phyloP scores from a whole-genome alignment of 2,888 invertebrate genomes.

The Pachliopta kotzebuea region DNA sequence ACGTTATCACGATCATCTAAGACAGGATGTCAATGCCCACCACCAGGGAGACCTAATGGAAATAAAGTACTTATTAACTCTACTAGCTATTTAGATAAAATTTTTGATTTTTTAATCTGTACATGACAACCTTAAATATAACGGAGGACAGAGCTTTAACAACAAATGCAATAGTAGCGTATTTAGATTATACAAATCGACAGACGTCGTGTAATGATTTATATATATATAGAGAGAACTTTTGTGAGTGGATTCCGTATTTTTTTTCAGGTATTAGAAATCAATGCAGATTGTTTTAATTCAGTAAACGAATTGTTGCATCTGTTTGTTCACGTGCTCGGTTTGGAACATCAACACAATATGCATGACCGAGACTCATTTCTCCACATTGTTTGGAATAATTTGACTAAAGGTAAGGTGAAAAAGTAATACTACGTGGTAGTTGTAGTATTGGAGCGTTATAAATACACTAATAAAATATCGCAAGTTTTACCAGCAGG shows the following conservation, averaged over 20 bases:
- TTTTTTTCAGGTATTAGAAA: constrained; percentile 47
- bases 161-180: constrained; percentile 15
- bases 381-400: constrained; percentile 59
- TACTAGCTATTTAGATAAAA: not conserved
- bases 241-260: not conserved
- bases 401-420: constrained; percentile 54
- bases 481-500: too few relatives aligned
- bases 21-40: constrained; percentile 58
- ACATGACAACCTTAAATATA: too few relatives aligned
- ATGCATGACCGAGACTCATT: constrained; percentile 66
- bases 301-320: constrained; percentile 69
- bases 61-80: constrained; percentile 39
- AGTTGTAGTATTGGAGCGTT: too few relatives aligned
- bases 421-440: too few relatives aligned
- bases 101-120: not conserved
- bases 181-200: constrained; percentile 7
- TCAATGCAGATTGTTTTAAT: constrained; percentile 66
- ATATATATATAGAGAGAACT: not conserved
- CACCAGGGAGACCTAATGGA: constrained; percentile 47
- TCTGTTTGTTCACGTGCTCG: constrained; percentile 63
- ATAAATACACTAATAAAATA: too few relatives aligned
- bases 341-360: constrained; percentile 72
- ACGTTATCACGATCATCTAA: constrained; percentile 46
- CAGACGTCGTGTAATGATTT: too few relatives aligned
- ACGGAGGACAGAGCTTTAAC: too few relatives aligned